phyloP scores from a whole-genome alignment of 1,140 invertebrate species.

The Temnothorax nylanderi region DNA sequence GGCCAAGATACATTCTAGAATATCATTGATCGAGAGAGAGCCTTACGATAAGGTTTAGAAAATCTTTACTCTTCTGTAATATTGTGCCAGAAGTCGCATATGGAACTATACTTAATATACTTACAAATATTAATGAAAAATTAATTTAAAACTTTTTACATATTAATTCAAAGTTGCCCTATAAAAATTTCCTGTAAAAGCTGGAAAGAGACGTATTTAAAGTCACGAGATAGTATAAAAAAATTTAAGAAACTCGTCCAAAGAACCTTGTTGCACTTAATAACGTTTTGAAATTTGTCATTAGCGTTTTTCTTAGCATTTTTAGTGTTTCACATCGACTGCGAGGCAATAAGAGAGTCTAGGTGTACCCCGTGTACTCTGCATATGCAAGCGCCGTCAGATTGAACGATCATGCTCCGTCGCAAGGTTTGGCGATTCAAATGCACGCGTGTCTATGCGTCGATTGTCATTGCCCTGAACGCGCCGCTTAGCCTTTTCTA shows the following conservation, averaged over 20 bases:
- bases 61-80: background rate
- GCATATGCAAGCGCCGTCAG: conserved; percentile 63
- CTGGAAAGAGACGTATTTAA: background rate
- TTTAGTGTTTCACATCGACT: conserved; percentile 27
- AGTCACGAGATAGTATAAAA: background rate
- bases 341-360: conserved; percentile 54
- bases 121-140: background rate
- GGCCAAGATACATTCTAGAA: conserved; percentile 33
- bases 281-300: background rate
- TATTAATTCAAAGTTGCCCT: background rate
- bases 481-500: conserved; percentile 62
- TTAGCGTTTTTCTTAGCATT: too few species aligned
- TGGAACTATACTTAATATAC: background rate
- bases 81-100: background rate
- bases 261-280: background rate
- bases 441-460: conserved; percentile 32
- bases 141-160: background rate
- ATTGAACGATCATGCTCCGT: conserved; percentile 71
- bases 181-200: background rate
- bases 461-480: conserved; percentile 63
- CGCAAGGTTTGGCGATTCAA: conserved; percentile 33
- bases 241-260: background rate
- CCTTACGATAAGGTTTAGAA: background rate
- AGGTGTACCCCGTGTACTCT: conserved; percentile 55
- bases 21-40: conserved; percentile 12